Evolutionary conservation across 2,113 vertebrate genomes (phyloP), one percentile per base, ranked within the genome.

Genomic region (Eurypyga helias): DNA sequence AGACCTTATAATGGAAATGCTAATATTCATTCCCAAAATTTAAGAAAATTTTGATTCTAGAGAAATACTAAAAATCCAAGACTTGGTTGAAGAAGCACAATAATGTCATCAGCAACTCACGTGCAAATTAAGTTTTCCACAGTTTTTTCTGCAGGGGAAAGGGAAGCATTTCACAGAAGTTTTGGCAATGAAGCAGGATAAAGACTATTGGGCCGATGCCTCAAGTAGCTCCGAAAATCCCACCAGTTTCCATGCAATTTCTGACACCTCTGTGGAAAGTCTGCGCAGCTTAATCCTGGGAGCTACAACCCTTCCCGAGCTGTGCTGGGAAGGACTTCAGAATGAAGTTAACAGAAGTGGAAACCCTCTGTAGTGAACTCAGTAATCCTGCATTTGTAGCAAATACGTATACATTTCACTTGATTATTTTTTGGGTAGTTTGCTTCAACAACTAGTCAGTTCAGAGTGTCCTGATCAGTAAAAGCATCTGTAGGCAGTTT

Each of bases 211-310:
- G 77, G 80, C 65, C 0, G 1, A 33, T 89, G 93, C 83, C 60
- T 77, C 34, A 14, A 26, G 66, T 4, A 58, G 31, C 85, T 94
- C 88, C 60, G 79, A 77, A 72, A 83, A 92, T 78, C 85, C 67
- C 89, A 75, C 69, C 66, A 38, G 31, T 82, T 96, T 91, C 90
- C 91, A 91, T 54, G 57, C 54, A 36, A n/a, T 64, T 89, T 82
- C 81, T 91, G 85, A 85, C 88, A 80, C 94, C 58, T 96, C 82
- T 20, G 69, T 96, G 84, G 91, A 92, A 97, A 96, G 48, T 94
- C 73, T 92, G 83, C 13, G 0, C 60, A 51, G 45, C 23, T 64
- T 62, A 90, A 90, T 81, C 65, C 76, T 62, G 95, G 67, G 92
- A 93, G 75, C 87, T 95, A 6, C 51, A 91, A 69, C 51, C 12